These are phyloP conservation scores for Corythornis madagascariensis DNA, from an alignment of 2,113 vertebrate species.

Conservation along the genomic window DNA sequence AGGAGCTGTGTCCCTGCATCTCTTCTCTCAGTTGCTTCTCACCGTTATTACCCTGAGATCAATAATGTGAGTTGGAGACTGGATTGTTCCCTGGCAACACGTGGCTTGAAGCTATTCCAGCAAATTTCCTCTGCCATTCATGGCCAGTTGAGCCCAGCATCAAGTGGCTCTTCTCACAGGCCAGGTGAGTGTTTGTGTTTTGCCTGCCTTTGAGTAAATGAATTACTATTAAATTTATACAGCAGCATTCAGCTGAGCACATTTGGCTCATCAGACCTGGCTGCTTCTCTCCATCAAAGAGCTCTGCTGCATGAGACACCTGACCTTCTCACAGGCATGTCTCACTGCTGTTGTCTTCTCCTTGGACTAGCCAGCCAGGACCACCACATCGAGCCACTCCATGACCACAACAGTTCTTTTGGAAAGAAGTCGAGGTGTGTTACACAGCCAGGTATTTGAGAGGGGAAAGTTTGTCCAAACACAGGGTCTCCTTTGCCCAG, in stretches of 20 bases:
- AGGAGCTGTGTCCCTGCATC: constrained; percentile 38
- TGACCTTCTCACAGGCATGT: accelerated
- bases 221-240: constrained; percentile 5
- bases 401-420: neutral
- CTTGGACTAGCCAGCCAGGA: neutral
- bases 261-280: neutral
- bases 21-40: constrained; percentile 8
- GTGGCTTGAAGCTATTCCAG: constrained; percentile 47
- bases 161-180: constrained; percentile 61
- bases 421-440: neutral
- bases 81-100: constrained; percentile 71
- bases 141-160: constrained; percentile 40
- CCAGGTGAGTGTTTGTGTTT: constrained; percentile 14
- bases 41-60: constrained; percentile 22
- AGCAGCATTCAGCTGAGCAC: neutral
- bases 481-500: neutral
- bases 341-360: neutral
- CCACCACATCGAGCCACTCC: neutral
- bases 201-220: constrained; percentile 25
- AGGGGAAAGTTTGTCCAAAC: neutral
- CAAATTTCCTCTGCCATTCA: constrained; percentile 59
- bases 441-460: neutral
- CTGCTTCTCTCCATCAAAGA: neutral
- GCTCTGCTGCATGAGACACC: neutral
- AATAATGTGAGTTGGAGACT: constrained; percentile 47